Percentiles rank a stretch among this genome's conserved stretches.
phyloP scores from a whole-genome alignment of 2,113 vertebrate species.

The Eulemur macaco region DNA sequence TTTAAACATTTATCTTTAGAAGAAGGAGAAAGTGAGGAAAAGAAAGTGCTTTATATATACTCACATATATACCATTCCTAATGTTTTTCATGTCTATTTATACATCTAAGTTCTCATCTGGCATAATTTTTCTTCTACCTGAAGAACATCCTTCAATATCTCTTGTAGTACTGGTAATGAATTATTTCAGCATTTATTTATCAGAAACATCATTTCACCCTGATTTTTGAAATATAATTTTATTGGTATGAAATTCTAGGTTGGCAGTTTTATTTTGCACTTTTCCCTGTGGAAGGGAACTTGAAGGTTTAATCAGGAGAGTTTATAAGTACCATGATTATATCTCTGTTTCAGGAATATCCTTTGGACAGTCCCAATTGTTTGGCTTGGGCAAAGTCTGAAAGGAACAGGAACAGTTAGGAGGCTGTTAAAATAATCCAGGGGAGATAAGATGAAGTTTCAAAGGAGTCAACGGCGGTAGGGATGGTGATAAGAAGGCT shows the following conservation, averaged over 20 bases:
- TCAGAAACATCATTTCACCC: not conserved
- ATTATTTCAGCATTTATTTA: not conserved
- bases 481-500: not conserved
- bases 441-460: not conserved
- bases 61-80: not conserved
- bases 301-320: not conserved
- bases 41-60: not conserved
- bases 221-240: slow-evolving; percentile 2
- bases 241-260: not conserved
- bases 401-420: not conserved
- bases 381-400: not conserved
- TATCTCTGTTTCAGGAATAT: not conserved
- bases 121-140: not conserved
- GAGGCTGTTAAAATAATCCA: not conserved
- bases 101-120: not conserved
- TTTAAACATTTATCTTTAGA: not conserved
- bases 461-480: not conserved
- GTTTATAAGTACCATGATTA: not conserved
- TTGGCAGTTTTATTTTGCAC: slow-evolving; percentile 10
- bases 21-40: not conserved
- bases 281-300: not conserved
- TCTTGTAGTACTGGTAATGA: not conserved
- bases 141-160: not conserved
- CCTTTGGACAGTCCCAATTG: not conserved
- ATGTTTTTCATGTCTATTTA: not conserved